phyloP scores from a whole-genome alignment of 2,888 invertebrate species.

The Parthenolecanium corni region DNA sequence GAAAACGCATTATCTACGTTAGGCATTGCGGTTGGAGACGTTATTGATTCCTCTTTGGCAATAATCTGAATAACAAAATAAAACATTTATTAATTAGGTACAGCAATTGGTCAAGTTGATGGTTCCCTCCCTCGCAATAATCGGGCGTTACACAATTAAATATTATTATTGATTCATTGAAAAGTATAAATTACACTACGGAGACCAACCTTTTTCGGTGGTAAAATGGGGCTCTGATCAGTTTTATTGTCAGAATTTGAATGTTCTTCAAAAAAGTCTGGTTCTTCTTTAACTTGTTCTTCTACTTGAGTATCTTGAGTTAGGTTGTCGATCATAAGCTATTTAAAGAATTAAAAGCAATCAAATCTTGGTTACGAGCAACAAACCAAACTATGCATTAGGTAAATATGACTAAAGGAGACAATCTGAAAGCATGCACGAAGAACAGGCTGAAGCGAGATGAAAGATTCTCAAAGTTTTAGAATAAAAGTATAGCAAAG shows the following conservation, averaged over 20 bases:
- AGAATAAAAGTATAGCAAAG: not conserved
- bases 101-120: not conserved
- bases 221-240: slow-evolving; percentile 6
- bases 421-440: not conserved
- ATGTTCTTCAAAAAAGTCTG: slow-evolving; percentile 70
- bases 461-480: not conserved
- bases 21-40: slow-evolving; percentile 1
- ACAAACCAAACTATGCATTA: slow-evolving; percentile 4
- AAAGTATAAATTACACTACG: not conserved
- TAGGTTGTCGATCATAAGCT: slow-evolving; percentile 20
- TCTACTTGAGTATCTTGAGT: slow-evolving; percentile 9
- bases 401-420: slow-evolving; percentile 1
- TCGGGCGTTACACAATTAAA: not conserved
- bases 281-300: slow-evolving; percentile 9
- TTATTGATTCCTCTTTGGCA: slow-evolving; percentile 3
- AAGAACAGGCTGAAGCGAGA: too few species aligned
- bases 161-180: too few species aligned
- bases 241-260: slow-evolving; percentile 18
- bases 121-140: not conserved
- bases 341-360: not conserved
- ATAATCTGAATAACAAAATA: slow-evolving; percentile 2
- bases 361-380: not conserved
- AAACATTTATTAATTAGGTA: too few species aligned
- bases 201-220: slow-evolving; percentile 22
- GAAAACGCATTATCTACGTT: slow-evolving; percentile 26